Conservation (phyloP, 2,888 invertebrate species). For the Bedellia somnulentella region DNA sequence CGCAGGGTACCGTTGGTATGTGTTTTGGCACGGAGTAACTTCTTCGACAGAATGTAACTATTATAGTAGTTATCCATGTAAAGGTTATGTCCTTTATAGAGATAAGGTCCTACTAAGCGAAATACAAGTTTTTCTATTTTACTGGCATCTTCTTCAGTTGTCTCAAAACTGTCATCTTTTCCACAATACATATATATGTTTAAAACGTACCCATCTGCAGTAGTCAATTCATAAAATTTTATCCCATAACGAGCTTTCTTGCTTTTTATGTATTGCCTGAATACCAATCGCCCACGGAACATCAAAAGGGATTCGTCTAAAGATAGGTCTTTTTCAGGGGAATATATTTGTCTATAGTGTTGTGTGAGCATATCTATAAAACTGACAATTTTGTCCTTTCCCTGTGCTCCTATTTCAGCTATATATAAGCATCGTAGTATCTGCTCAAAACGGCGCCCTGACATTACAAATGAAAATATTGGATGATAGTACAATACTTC, state of each 20-base stretch:
- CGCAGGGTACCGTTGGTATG: neutral
- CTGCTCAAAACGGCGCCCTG: neutral
- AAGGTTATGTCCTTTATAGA: too few species aligned
- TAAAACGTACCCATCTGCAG: constrained; percentile 1
- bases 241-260: neutral
- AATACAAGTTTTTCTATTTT: neutral
- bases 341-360: neutral
- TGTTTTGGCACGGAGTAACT: neutral
- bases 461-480: neutral
- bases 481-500: neutral
- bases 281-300: neutral
- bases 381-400: neutral
- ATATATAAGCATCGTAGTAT: neutral
- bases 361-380: neutral
- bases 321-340: neutral
- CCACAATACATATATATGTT: neutral
- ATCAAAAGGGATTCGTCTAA: neutral
- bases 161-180: neutral
- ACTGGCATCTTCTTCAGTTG: neutral
- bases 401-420: neutral
- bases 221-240: neutral
- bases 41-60: neutral
- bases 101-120: neutral
- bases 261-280: neutral
- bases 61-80: neutral